Base-by-base conservation (phyloP, 2,113 vertebrate genomes). In the Cardinalis cardinalis region DNA sequence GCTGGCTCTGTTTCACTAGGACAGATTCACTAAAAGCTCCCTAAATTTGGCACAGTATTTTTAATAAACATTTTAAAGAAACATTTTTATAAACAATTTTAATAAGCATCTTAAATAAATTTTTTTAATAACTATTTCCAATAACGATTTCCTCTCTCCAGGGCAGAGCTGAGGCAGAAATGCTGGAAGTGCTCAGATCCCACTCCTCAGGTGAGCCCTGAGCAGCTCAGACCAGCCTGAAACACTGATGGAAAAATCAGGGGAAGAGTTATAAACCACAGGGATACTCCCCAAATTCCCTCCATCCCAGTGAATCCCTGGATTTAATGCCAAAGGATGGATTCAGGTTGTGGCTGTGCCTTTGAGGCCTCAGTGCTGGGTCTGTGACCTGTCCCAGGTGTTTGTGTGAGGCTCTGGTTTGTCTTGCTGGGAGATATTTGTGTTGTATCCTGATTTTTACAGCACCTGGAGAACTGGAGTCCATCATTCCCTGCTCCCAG, bases 1-100 rank as follows among this genome's bases (percentile, higher is more conserved):
- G 70, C 56, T 31, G 29, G 83, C 38, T 91, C 70, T 20, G 36
- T 66, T 94, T 83, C 88, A 88, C 66, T 34, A 36, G 20, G 87
- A 91, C 87, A 70, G 68, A 52, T 87, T 86, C 87, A 91, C 87
- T 90, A 80, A 96, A 91, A 93, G 49, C 59, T 90, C 66, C 41
- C 63, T n/a, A 75, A 91, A 95, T 16, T 51, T 18, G 36, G 32
- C 85, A 65, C 69, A 89, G 51, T 16, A 10, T 44, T 56, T 84
- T 72, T 2, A 61, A 32, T 11, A 25, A 41, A 7, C 4, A 5
- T 14, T 49, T 40, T 6, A 59, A 41, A 40, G 19, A 25, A 41
- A 9, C 4, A 4, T 14, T 49, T 40, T 7, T 2, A 72, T 26
- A 43, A 48, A 6, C 34, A 14, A 15, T 38, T 32, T 3, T 3